phyloP scores from a whole-genome alignment of 2,113 vertebrate genomes.

The Hippocampus barbouri region DNA sequence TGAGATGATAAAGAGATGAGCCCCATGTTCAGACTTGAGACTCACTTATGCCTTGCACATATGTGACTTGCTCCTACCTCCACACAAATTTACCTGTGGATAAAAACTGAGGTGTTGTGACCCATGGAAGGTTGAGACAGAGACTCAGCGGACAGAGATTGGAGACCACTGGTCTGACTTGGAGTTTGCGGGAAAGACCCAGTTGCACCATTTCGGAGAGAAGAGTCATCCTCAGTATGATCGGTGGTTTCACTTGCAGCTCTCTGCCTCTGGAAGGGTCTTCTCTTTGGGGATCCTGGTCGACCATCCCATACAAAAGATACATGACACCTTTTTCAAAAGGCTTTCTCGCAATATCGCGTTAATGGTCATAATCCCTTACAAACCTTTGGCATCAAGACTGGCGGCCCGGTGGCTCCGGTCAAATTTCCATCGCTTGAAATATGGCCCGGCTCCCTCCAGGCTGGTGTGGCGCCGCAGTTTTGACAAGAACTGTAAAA shows the following conservation, averaged over 20 bases:
- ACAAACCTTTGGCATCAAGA: constrained; percentile 89
- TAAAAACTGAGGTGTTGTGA: constrained; percentile 73
- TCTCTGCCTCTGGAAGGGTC: constrained; percentile 90
- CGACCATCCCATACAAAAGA: constrained; percentile 4
- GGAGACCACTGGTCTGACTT: constrained; percentile 65
- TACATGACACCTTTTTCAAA: background rate
- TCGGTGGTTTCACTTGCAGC: constrained; percentile 95
- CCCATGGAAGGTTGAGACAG: constrained; percentile 64
- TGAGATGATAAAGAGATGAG: no score
- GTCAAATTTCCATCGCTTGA: constrained; percentile 90
- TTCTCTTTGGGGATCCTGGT: constrained; percentile 84
- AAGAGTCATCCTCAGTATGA: constrained; percentile 75
- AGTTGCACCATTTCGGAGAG: constrained; percentile 70
- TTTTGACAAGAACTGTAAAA: constrained; percentile 86
- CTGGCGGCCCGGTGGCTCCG: constrained; percentile 87
- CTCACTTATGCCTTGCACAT: no score
- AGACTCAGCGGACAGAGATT: constrained; percentile 71
- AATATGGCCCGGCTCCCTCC: constrained; percentile 89
- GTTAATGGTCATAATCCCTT: background rate
- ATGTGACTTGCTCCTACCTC: no score
- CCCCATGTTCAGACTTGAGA: no score
- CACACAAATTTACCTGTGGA: constrained; percentile 79
- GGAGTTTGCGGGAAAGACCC: constrained; percentile 72
- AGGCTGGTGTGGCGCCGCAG: constrained; percentile 89
- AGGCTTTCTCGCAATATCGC: background rate